A percentile compares a stretch with the other conserved stretches of the same genome.
These are phyloP conservation scores for Stenotaenia linearis DNA, from an alignment of 2,888 invertebrate genomes.

Conservation along the genomic window DNA sequence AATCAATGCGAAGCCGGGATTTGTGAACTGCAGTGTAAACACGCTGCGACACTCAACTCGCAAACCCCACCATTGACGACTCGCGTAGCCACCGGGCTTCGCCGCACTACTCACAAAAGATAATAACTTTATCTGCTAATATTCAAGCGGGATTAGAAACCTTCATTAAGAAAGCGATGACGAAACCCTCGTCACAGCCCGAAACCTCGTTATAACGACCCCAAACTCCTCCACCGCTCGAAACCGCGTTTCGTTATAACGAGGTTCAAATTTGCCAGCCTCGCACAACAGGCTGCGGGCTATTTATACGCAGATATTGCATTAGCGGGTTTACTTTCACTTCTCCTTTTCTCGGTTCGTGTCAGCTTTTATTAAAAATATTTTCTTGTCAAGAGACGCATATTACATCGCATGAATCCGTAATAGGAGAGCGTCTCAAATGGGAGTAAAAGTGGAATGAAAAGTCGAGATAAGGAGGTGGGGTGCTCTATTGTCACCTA, in stretches of 20 bases:
- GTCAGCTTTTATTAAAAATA: conserved; percentile 26
- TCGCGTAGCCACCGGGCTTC: background rate
- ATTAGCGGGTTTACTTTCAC: background rate
- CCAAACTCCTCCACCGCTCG: too few species aligned
- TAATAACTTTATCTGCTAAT: conserved; percentile 7
- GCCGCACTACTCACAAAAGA: background rate
- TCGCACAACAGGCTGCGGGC: background rate
- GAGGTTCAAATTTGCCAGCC: conserved; percentile 20
- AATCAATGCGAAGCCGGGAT: background rate
- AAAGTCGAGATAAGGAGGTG: background rate
- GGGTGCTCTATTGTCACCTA: background rate
- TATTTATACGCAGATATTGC: conserved; percentile 3
- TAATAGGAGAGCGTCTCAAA: conserved; percentile 2
- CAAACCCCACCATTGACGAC: background rate
- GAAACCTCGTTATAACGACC: background rate
- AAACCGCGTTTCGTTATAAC: background rate
- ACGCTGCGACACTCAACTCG: background rate
- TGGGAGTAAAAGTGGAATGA: conserved; percentile 2
- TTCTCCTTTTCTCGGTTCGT: background rate
- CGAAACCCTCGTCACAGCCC: background rate
- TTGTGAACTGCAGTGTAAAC: background rate
- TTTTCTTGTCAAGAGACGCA: conserved; percentile 20
- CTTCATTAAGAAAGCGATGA: conserved; percentile 17
- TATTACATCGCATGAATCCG: conserved; percentile 20
- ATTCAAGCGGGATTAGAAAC: conserved; percentile 19